Conservation (phyloP, 2,888 invertebrate species). For the Drosophila kokeensis region DNA sequence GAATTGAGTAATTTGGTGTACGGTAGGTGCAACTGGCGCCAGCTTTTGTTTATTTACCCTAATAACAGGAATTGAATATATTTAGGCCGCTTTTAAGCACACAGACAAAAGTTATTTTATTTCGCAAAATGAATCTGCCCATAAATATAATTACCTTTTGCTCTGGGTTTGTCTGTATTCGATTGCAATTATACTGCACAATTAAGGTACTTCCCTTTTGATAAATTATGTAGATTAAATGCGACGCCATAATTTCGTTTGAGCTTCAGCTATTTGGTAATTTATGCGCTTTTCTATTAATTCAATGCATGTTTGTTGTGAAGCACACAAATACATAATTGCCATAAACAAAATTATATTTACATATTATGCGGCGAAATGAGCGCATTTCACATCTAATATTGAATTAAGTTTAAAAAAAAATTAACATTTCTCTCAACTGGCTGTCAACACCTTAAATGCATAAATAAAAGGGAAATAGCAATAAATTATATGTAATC, state of each 20-base stretch:
- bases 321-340: conserved; percentile 13
- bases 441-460: conserved; percentile 5
- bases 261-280: conserved; percentile 33
- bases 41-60: conserved; percentile 49
- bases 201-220: conserved; percentile 61
- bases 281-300: conserved; percentile 39
- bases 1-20: conserved; percentile 30
- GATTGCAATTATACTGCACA: conserved; percentile 45
- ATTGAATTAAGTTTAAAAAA: conserved; percentile 9
- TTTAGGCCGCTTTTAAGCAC: conserved; percentile 25
- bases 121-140: conserved; percentile 10
- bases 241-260: conserved; percentile 42
- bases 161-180: conserved; percentile 12
- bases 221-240: conserved; percentile 72
- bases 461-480: neutral
- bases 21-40: conserved; percentile 18
- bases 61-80: conserved; percentile 52
- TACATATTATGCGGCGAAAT: neutral
- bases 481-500: neutral
- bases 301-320: conserved; percentile 25
- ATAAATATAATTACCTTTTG: conserved; percentile 49
- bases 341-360: conserved; percentile 8
- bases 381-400: neutral
- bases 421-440: neutral
- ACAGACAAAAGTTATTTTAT: conserved; percentile 32